Evolutionary conservation across 2,113 vertebrate genomes (phyloP).

Genomic region (Melanocharis versteri): DNA sequence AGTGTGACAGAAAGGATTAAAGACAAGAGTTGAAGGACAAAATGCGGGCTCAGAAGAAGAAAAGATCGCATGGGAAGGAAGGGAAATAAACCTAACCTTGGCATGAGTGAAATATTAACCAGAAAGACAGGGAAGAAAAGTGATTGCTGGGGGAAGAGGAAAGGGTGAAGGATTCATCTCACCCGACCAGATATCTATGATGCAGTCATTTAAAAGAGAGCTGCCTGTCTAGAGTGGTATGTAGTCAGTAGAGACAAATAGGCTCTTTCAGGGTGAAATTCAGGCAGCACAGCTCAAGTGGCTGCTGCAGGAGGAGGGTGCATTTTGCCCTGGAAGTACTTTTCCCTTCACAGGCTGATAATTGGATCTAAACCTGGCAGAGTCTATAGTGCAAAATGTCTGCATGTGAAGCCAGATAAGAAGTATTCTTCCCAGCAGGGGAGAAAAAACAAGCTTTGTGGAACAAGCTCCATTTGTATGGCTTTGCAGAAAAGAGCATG

Average conservation of each 20-base stretch:
- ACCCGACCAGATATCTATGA: neutral
- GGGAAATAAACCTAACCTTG: neutral
- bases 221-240: neutral
- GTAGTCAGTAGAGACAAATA: neutral
- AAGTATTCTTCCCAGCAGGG: neutral
- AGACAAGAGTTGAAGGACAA: neutral
- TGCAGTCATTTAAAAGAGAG: neutral
- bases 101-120: constrained; percentile 28
- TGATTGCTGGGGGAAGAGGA: neutral
- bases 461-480: neutral
- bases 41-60: neutral
- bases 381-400: neutral
- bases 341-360: neutral
- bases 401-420: neutral
- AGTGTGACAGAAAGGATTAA: neutral
- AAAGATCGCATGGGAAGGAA: neutral
- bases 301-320: neutral
- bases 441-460: neutral
- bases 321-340: neutral
- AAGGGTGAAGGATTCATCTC: neutral
- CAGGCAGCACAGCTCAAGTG: neutral
- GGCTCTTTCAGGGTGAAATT: neutral
- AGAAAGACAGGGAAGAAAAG: neutral
- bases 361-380: neutral
- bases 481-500: neutral